Base-by-base conservation (phyloP, 2,888 invertebrate genomes). In the Metellina segmentata region DNA sequence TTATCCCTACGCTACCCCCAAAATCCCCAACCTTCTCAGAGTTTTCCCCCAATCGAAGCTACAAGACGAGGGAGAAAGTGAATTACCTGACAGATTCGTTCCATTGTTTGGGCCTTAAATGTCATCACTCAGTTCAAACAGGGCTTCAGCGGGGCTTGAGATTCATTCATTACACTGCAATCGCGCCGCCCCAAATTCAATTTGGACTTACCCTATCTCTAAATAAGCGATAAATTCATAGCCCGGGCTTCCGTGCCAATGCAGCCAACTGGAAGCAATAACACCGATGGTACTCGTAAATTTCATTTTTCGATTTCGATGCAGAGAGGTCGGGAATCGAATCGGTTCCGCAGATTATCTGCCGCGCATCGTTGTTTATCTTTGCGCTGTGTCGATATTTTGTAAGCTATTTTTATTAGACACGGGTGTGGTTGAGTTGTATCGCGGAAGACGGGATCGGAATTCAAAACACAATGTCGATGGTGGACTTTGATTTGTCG, bases 211-310 rank as follows among this genome's bases (percentile, higher is more conserved):
- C 87, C 79, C n/a, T 61, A 20, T 48, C 81, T 81, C 87, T 87
- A 87, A 87, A 72, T 87, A 87, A 87, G 81, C 52, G 79, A 87
- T 87, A 81, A 72, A 87, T 87, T 87, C 87, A 87, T 87, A 81
- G 71, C 19, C 9, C 19, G 7, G 7, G 51, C 8, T 49, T 77
- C 34, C 48, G 20, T 34, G 81, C 81, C 53, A 61, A 81, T 48
- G 5, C 69, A 51, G 71, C 19, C 51, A 8, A 51, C 49, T 49
- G 82, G 70, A 72, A 82, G 82, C 71, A 82, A 82, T 82, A 82
- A 72, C 82, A 71, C 51, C 48, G 48, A 8, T 69, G 61, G 53
- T 6, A 16, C 61, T 61, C 61, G 61, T 61, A 61, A 51, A 69
- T 71, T 71, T 82, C 82, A 82, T 71, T 82, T 79, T 79, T 79